phyloP scores from a whole-genome alignment of 2,888 invertebrate genomes.

The Drosophila buzzatii region DNA sequence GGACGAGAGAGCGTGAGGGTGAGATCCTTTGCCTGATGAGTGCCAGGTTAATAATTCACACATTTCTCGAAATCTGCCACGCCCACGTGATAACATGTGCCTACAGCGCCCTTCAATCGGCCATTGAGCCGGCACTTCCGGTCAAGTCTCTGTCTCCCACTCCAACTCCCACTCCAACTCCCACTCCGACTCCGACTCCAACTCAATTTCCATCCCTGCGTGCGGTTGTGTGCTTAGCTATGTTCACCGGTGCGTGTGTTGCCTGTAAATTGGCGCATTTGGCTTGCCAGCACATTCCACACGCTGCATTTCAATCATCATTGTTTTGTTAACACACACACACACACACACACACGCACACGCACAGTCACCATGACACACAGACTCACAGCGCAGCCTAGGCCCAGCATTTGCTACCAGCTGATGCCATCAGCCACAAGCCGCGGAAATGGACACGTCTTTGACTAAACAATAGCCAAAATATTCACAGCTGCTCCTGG shows the following conservation, averaged over 20 bases:
- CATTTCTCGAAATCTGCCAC: conserved; percentile 50
- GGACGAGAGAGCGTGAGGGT: background rate
- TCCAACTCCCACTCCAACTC: background rate
- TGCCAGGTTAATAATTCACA: conserved; percentile 60
- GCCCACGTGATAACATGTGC: conserved; percentile 42
- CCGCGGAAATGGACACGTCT: conserved; percentile 53
- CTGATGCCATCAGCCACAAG: conserved; percentile 50
- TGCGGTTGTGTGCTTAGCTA: conserved; percentile 20
- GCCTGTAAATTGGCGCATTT: conserved; percentile 67
- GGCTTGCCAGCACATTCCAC: conserved; percentile 55
- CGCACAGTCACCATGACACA: background rate
- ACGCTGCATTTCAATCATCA: conserved; percentile 70
- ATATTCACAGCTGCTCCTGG: conserved; percentile 27
- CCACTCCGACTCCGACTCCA: background rate
- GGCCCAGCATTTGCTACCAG: conserved; percentile 29
- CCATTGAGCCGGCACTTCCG: conserved; percentile 39
- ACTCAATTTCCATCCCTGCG: conserved; percentile 2
- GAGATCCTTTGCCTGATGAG: background rate
- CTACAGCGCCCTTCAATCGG: conserved; percentile 5
- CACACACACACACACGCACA: background rate
- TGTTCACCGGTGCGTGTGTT: conserved; percentile 56
- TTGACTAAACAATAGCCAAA: conserved; percentile 20
- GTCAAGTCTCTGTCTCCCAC: conserved; percentile 33
- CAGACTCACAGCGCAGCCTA: conserved; percentile 17
- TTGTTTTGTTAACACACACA: conserved; percentile 50